These are phyloP conservation scores for Molossus alvarezi DNA, from an alignment of 2,797 vertebrate genomes.

Conservation along the genomic window DNA sequence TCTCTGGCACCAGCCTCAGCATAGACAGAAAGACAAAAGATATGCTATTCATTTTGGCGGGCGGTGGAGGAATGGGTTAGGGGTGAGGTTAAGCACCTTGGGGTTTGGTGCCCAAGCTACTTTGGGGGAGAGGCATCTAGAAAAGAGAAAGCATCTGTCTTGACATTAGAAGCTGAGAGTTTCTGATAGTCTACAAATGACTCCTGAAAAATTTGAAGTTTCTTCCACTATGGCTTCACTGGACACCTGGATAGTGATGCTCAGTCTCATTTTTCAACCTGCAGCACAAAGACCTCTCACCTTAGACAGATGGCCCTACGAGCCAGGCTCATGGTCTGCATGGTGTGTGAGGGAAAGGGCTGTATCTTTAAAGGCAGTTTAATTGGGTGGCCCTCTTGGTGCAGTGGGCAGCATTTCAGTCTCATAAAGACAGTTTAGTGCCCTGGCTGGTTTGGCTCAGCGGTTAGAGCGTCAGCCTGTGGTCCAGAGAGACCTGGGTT, in stretches of 20 bases:
- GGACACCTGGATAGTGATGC: fast-evolving
- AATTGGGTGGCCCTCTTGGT: not conserved
- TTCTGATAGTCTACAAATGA: not conserved
- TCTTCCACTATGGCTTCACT: not conserved
- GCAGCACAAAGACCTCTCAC: not conserved
- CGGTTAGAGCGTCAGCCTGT: too few species aligned
- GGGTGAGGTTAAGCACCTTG: not conserved
- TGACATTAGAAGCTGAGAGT: not conserved
- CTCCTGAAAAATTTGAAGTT: not conserved
- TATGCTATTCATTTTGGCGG: not conserved
- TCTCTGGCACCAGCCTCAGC: not conserved
- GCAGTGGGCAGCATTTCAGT: too few species aligned
- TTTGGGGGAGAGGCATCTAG: not conserved
- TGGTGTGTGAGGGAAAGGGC: not conserved
- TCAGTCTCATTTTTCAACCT: not conserved
- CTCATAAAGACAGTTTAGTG: too few species aligned
- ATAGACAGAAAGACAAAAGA: not conserved
- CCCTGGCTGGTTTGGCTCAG: too few species aligned
- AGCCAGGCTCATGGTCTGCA: not conserved
- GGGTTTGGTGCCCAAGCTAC: not conserved
- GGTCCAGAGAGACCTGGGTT: too few species aligned
- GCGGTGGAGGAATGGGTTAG: not conserved
- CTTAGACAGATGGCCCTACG: too few species aligned
- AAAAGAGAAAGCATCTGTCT: not conserved
- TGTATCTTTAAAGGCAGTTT: not conserved